These are phyloP conservation scores for Antheraea mylitta DNA, from an alignment of 1,140 invertebrate genomes.

Conservation along the genomic window DNA sequence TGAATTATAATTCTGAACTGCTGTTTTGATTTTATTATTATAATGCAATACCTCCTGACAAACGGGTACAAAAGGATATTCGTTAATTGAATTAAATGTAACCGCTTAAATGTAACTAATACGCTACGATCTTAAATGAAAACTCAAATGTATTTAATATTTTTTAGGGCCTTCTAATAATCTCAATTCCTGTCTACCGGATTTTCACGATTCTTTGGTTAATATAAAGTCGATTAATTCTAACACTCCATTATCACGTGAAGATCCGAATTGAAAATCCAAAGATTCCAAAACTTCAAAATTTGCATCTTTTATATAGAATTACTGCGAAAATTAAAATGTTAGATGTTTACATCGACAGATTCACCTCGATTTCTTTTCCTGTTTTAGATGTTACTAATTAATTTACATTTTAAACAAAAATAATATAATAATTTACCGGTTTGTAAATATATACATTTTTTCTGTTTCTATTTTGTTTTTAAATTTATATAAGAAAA, in stretches of 20 bases:
- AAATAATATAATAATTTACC: constrained; percentile 19
- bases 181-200: no score
- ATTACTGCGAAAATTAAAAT: neutral
- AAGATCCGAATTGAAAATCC: no score
- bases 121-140: no score
- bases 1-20: neutral
- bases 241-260: no score
- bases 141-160: constrained; percentile 7
- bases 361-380: constrained; percentile 32
- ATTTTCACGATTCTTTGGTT: no score
- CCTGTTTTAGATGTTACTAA: constrained; percentile 27
- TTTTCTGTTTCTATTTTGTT: constrained; percentile 15
- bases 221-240: no score
- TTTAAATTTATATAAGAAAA: constrained; percentile 9
- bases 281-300: neutral
- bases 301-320: neutral
- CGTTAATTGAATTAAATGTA: no score
- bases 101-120: no score
- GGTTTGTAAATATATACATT: constrained; percentile 21
- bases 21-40: neutral
- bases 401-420: constrained; percentile 23
- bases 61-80: no score
- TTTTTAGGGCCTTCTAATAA: neutral
- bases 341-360: constrained; percentile 5
- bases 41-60: neutral